Percentiles rank a stretch among this genome's conserved stretches.
phyloP scores from a whole-genome alignment of 2,797 vertebrate genomes.

The Synaphobranchus kaupii region DNA sequence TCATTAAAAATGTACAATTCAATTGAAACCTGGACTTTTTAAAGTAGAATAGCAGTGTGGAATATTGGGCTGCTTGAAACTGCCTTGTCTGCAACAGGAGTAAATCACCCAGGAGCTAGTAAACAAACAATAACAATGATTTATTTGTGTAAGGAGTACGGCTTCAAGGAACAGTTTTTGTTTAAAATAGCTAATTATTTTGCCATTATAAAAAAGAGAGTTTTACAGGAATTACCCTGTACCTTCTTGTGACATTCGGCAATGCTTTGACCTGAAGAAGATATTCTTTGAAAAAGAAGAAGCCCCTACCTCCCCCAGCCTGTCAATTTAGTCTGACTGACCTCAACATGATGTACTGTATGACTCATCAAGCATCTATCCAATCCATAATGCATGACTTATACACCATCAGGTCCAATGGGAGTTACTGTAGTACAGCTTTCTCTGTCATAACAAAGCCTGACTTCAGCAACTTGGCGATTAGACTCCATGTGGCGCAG shows the following conservation, averaged over 20 bases:
- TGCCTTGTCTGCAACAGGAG: background rate
- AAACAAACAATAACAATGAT: constrained; percentile 5
- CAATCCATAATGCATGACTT: background rate
- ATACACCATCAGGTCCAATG: background rate
- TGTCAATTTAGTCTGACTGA: constrained; percentile 22
- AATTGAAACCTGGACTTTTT: background rate
- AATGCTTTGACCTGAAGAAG: background rate
- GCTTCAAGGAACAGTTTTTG: background rate
- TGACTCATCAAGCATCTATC: constrained; percentile 26
- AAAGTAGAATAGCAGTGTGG: background rate
- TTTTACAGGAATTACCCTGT: background rate
- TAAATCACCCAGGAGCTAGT: background rate
- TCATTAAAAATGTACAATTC: constrained; percentile 8
- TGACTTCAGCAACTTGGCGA: background rate
- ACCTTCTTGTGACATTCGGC: background rate
- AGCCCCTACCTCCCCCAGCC: background rate
- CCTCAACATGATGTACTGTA: constrained; percentile 12
- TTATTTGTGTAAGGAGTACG: background rate
- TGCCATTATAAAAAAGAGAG: background rate
- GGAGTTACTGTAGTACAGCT: background rate
- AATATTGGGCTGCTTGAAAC: background rate
- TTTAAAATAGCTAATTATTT: background rate
- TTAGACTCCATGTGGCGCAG: background rate
- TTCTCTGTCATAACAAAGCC: background rate
- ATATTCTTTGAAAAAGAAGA: background rate